Evolutionary conservation across 1,140 invertebrate species (phyloP).

Genomic region (Aphelinus atriplicis): DNA sequence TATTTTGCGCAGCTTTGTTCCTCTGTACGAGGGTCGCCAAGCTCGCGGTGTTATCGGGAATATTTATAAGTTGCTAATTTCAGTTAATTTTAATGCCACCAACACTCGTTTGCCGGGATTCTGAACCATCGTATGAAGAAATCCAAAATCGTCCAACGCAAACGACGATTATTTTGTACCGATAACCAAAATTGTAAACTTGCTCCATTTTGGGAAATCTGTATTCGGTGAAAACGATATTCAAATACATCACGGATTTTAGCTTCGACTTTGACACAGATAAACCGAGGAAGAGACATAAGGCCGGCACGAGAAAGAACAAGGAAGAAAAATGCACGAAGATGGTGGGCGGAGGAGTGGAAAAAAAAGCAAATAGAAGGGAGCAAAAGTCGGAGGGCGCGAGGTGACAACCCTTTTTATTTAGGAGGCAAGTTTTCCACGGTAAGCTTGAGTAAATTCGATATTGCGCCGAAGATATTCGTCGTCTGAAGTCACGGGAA

Average conservation of each 20-base stretch:
- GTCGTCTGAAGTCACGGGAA: conserved; percentile 18
- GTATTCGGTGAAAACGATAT: not conserved
- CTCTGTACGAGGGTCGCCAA: too few relatives aligned
- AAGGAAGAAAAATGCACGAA: conserved; percentile 34
- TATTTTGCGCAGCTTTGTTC: not conserved
- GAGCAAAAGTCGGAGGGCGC: conserved; percentile 25
- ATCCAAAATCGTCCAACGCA: too few relatives aligned
- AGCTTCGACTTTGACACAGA: conserved; percentile 26
- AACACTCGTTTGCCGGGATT: too few relatives aligned
- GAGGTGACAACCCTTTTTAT: conserved; percentile 66
- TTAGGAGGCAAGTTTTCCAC: conserved; percentile 58
- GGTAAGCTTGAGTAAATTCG: conserved; percentile 62
- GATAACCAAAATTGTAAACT: too few relatives aligned
- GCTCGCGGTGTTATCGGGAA: too few relatives aligned
- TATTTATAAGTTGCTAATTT: too few relatives aligned
- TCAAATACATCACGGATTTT: conserved; percentile 1
- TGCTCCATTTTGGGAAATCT: not conserved
- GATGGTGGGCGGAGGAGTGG: conserved; percentile 5
- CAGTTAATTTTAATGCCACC: too few relatives aligned
- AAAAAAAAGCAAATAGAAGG: conserved; percentile 24
- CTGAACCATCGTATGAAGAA: too few relatives aligned
- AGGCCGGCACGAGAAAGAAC: conserved; percentile 25
- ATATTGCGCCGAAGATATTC: conserved; percentile 54
- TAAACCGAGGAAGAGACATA: conserved; percentile 23
- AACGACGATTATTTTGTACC: too few relatives aligned